phyloP scores from a whole-genome alignment of 2,113 vertebrate genomes.

The Colossoma macropomum region DNA sequence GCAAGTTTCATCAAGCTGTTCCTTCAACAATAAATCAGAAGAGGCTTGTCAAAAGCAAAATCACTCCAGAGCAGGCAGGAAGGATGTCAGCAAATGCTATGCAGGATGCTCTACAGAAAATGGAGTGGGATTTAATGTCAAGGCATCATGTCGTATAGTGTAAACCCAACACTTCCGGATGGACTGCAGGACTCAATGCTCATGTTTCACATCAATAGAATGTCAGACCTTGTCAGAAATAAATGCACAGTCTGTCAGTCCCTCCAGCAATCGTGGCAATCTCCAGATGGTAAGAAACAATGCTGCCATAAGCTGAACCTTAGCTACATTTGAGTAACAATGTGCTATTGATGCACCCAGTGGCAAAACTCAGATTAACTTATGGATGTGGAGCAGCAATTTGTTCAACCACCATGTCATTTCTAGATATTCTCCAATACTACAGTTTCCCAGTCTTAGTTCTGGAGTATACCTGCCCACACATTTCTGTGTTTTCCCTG shows the following conservation, averaged over 20 bases:
- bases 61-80: background rate
- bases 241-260: constrained; percentile 19
- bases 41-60: constrained; percentile 7
- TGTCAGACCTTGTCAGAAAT: constrained; percentile 19
- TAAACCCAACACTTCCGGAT: background rate
- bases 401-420: background rate
- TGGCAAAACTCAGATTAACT: background rate
- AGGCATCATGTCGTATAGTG: constrained; percentile 18
- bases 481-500: too few relatives aligned
- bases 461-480: background rate
- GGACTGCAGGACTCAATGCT: background rate
- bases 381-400: background rate
- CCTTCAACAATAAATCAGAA: background rate
- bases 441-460: background rate
- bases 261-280: background rate
- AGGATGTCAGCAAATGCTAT: background rate
- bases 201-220: constrained; percentile 37
- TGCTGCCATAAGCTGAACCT: background rate
- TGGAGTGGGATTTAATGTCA: constrained; percentile 31
- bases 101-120: background rate
- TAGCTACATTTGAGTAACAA: background rate
- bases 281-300: background rate
- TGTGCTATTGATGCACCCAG: background rate
- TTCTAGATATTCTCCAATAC: background rate
- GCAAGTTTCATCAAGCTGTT: too few relatives aligned